Conservation (phyloP, 2,888 invertebrate species). For the Ormyrus rosae region DNA sequence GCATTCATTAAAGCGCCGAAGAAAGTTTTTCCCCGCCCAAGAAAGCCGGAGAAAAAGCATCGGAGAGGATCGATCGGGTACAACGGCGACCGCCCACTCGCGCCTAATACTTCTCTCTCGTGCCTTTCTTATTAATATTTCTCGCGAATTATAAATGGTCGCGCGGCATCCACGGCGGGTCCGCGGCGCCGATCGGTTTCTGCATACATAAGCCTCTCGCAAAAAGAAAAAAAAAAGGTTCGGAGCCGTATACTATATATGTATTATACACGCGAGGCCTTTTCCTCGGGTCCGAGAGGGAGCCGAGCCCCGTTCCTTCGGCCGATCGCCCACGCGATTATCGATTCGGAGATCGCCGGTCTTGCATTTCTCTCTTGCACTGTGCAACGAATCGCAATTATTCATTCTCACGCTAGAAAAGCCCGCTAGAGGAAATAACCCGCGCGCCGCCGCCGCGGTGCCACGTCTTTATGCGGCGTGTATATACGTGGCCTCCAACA, state of each 20-base stretch:
- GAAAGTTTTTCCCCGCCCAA: background rate
- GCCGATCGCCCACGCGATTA: constrained; percentile 59
- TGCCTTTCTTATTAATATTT: constrained; percentile 57
- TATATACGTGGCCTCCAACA: background rate
- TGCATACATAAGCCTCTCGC: background rate
- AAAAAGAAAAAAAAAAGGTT: constrained; percentile 4
- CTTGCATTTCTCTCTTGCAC: constrained; percentile 41
- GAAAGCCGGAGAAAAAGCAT: background rate
- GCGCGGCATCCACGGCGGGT: constrained; percentile 46
- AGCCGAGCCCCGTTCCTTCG: background rate
- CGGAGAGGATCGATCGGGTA: constrained; percentile 12
- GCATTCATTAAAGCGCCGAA: constrained; percentile 11
- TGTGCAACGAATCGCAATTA: constrained; percentile 53
- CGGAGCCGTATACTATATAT: background rate
- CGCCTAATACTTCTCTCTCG: constrained; percentile 43
- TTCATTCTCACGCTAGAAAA: constrained; percentile 56
- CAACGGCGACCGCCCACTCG: constrained; percentile 49
- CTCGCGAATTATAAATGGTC: constrained; percentile 57
- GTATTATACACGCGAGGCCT: background rate
- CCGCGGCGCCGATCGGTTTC: constrained; percentile 51
- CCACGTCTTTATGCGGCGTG: background rate
- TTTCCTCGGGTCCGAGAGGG: constrained; percentile 19
- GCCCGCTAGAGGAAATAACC: constrained; percentile 34
- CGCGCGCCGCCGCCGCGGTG: background rate
- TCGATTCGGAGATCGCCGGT: constrained; percentile 57